Base-by-base conservation (phyloP, 1,140 invertebrate genomes). In the Brachionus angularis region DNA sequence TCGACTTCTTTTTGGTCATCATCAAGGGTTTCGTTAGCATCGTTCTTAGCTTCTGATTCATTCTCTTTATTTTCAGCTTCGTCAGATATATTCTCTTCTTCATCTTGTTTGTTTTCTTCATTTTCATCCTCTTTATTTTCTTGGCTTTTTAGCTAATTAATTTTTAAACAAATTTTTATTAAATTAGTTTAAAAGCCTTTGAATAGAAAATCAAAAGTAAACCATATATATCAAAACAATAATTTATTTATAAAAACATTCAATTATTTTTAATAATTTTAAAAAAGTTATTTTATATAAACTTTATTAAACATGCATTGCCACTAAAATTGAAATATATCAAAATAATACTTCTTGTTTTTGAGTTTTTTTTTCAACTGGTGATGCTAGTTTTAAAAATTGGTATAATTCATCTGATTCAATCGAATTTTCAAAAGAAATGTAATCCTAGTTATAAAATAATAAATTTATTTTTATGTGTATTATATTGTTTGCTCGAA, bases 21-120 rank as follows among this genome's bases (percentile, higher is more conserved):
- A 42, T 42, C 39, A 10, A 10, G 39, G 39, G 10, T 16, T 42
- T 42, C 39, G 10, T 42, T 27, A 8, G 7, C 55, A 8, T 62
- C 44, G 12, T 27, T 21, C 55, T 62, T 14, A 12, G 8, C 27
- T 14, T 62, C 44, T 52, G 7, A 8, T 62, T 34, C 49, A 31
- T 53, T 46, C 12, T 23, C 31, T 71, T 71, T 53, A 16, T n/a
- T 34, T 50, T 71, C 69, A 36, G 4, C 55, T 69, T 71, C 14
- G 2, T 55, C 33, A n/a, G 5, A 27, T 52, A 5, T 5, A 8
- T 27, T 31, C 16, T 44, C 27, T n/a, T 64, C 10, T 1, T 12
- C 18, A 1, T 47, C 7, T 27, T 64, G 25, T 12, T 64, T 23
- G 23, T 18, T 42, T 10, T 44, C 36, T 14, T 62, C 25, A 58